Conservation (phyloP, 2,113 vertebrate genomes). For the Oriolus oriolus region DNA sequence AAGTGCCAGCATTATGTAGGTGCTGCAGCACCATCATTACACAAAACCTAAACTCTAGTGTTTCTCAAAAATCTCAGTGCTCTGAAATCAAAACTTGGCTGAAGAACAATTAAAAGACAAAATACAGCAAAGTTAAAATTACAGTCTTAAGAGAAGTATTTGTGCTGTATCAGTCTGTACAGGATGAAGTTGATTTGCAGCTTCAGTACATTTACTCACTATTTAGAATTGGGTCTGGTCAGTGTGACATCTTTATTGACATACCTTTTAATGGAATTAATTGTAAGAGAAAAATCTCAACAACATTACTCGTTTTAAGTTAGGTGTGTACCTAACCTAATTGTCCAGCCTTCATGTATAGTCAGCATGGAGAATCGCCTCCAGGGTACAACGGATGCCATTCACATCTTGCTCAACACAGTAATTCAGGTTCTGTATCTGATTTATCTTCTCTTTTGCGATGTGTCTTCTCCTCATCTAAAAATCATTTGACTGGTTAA, state of each 20-base stretch:
- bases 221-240: not conserved
- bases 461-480: not conserved
- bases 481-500: not conserved
- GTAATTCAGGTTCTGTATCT: not conserved
- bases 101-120: not conserved
- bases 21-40: not conserved
- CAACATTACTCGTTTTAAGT: not conserved
- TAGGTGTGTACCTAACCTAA: not conserved
- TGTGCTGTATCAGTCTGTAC: not conserved
- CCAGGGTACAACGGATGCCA: not conserved
- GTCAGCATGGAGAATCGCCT: accelerated
- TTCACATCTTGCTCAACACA: not conserved
- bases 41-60: not conserved
- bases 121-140: not conserved
- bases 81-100: not conserved
- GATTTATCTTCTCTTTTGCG: not conserved
- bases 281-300: not conserved
- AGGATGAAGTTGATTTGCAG: not conserved
- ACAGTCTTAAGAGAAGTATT: not conserved
- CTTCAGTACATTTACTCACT: not conserved
- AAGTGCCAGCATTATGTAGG: not conserved
- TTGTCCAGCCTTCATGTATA: not conserved
- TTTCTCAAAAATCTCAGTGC: conserved; percentile 2
- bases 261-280: not conserved
- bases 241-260: not conserved